Conservation (phyloP, 2,888 invertebrate genomes). For the Yponomeuta cagnagella region DNA sequence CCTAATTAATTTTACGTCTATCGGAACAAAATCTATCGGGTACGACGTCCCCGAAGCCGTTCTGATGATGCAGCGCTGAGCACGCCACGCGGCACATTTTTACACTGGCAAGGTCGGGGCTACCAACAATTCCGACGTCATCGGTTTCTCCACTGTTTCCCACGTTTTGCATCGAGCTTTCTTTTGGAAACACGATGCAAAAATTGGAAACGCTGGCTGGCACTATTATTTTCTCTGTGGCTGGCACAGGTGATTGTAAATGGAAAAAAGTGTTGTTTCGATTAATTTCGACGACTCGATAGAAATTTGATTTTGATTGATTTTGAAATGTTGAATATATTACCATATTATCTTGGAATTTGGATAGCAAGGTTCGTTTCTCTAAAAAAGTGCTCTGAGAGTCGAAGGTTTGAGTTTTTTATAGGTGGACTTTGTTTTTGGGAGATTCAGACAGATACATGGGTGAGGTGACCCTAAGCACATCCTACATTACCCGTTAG, state of each 20-base stretch:
- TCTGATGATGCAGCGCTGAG: conserved; percentile 60
- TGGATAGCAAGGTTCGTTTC: too few species aligned
- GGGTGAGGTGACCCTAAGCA: too few species aligned
- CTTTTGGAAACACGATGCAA: background rate
- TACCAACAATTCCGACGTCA: conserved; percentile 51
- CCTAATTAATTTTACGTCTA: too few species aligned
- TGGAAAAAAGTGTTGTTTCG: background rate
- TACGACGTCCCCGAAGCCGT: conserved; percentile 32
- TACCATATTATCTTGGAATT: too few species aligned
- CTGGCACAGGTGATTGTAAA: background rate
- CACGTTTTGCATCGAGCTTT: conserved; percentile 15
- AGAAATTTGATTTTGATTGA: background rate
- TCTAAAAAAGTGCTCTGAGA: too few species aligned
- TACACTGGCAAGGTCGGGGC: conserved; percentile 70
- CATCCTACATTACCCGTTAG: too few species aligned
- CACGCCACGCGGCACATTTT: conserved; percentile 73
- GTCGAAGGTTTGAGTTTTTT: too few species aligned
- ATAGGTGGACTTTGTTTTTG: too few species aligned
- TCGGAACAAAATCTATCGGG: conserved; percentile 17
- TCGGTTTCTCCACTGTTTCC: conserved; percentile 19
- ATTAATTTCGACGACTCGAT: background rate
- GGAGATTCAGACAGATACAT: too few species aligned
- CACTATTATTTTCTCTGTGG: too few species aligned
- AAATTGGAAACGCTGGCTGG: background rate
- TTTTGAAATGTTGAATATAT: background rate